Percentiles rank a stretch among this genome's conserved stretches.
Conservation (phyloP, 2,113 vertebrate species). For the Zapus hudsonius region DNA sequence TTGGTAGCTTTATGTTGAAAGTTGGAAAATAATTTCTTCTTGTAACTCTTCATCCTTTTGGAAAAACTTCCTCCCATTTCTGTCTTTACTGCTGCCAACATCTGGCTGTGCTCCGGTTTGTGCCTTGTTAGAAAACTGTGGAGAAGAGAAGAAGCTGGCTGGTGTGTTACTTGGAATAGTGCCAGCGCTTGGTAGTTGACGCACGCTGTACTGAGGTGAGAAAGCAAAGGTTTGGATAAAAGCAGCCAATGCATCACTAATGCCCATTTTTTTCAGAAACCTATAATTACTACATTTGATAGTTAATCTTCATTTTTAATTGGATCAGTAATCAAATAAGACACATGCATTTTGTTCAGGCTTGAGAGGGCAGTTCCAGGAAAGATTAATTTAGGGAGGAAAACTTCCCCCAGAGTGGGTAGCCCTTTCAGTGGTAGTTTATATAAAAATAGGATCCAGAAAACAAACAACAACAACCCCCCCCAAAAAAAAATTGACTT, state of each 20-base stretch:
- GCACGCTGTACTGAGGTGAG: not conserved
- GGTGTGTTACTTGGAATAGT: not conserved
- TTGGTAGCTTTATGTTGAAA: conserved; percentile 7
- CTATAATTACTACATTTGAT: not conserved
- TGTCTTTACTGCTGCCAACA: not conserved
- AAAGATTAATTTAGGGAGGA: too few species aligned
- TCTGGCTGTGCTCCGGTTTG: not conserved
- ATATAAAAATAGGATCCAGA: too few species aligned
- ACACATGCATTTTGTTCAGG: too few species aligned
- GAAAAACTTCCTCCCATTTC: not conserved
- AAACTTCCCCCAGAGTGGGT: too few species aligned
- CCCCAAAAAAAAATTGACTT: too few species aligned
- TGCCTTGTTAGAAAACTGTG: not conserved
- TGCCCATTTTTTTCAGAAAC: not conserved
- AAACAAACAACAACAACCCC: too few species aligned
- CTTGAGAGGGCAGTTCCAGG: too few species aligned
- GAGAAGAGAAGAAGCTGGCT: not conserved
- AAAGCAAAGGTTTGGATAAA: not conserved
- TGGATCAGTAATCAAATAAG: too few species aligned
- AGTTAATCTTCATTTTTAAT: not conserved
- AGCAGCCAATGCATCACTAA: not conserved
- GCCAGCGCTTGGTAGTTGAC: not conserved
- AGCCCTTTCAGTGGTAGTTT: too few species aligned
- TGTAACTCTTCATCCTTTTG: conserved; percentile 46
- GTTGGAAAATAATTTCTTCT: conserved; percentile 64